Conservation (phyloP, 2,113 vertebrate genomes). For the Apeltes quadracus region DNA sequence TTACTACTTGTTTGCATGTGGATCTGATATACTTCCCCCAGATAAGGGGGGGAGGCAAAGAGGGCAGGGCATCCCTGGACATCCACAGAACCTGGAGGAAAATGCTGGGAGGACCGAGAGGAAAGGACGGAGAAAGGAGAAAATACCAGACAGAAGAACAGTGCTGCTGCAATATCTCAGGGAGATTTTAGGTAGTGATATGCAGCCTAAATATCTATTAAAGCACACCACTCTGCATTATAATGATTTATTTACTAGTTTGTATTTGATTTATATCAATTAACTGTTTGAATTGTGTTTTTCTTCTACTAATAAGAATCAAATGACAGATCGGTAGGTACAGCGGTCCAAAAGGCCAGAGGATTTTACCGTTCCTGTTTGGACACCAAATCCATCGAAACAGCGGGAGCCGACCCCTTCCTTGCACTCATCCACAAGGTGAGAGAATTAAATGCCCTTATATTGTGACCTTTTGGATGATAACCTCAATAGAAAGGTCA, state of each 20-base stretch:
- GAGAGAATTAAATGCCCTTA: slow-evolving; percentile 26
- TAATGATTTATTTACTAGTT: not conserved
- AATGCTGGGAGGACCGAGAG: not conserved
- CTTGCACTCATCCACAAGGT: slow-evolving; percentile 86
- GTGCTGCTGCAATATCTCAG: slow-evolving; percentile 67
- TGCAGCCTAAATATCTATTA: not conserved
- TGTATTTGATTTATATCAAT: not conserved
- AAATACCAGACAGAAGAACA: slow-evolving; percentile 62
- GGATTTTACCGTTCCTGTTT: slow-evolving; percentile 88
- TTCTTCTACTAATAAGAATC: slow-evolving; percentile 70
- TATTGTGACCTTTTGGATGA: not conserved
- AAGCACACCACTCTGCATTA: not conserved
- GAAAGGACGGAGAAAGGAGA: slow-evolving; percentile 24
- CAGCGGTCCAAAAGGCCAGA: slow-evolving; percentile 84
- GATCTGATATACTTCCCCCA: slow-evolving; percentile 52
- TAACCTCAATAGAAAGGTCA: not conserved
- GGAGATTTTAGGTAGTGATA: slow-evolving; percentile 73
- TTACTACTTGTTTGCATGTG: slow-evolving; percentile 80
- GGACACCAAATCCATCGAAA: slow-evolving; percentile 82
- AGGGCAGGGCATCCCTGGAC: slow-evolving; percentile 33
- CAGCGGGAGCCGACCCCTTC: slow-evolving; percentile 81
- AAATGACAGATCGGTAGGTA: slow-evolving; percentile 26
- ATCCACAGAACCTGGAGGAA: slow-evolving; percentile 35
- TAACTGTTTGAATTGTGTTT: not conserved
- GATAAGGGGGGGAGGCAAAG: slow-evolving; percentile 45